Evolutionary conservation across 1,140 invertebrate genomes (phyloP).

Genomic region (Drosophila seguyi): DNA sequence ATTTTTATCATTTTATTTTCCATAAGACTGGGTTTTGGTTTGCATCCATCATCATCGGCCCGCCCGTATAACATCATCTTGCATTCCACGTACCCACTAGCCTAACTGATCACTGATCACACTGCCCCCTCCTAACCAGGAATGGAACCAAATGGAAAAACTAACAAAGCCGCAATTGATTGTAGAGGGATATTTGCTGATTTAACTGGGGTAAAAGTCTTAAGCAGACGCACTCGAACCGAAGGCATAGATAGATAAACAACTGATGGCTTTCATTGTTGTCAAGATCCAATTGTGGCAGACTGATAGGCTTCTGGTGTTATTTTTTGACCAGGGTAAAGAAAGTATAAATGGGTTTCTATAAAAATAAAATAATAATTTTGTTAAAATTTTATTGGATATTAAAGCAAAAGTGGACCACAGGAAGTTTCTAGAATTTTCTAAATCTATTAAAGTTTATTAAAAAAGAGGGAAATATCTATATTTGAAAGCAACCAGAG

Average conservation of each 20-base stretch:
- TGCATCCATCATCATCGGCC: constrained; percentile 16
- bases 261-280: constrained; percentile 27
- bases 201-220: constrained; percentile 39
- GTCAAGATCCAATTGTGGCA: constrained; percentile 24
- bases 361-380: too few relatives aligned
- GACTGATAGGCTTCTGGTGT: constrained; percentile 15
- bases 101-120: constrained; percentile 10
- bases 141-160: constrained; percentile 47
- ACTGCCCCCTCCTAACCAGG: constrained; percentile 20
- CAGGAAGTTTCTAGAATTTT: neutral
- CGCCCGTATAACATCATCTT: constrained; percentile 10
- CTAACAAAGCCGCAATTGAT: constrained; percentile 28
- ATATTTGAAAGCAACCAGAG: too few relatives aligned
- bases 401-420: neutral
- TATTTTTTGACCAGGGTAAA: neutral
- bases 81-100: constrained; percentile 38
- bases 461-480: too few relatives aligned
- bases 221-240: constrained; percentile 23
- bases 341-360: too few relatives aligned
- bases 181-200: constrained; percentile 41
- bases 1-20: constrained; percentile 18
- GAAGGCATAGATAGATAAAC: constrained; percentile 39
- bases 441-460: neutral
- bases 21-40: constrained; percentile 17
- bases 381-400: neutral